Conservation (phyloP, 2,797 vertebrate genomes). For the Neostethus bicornis region DNA sequence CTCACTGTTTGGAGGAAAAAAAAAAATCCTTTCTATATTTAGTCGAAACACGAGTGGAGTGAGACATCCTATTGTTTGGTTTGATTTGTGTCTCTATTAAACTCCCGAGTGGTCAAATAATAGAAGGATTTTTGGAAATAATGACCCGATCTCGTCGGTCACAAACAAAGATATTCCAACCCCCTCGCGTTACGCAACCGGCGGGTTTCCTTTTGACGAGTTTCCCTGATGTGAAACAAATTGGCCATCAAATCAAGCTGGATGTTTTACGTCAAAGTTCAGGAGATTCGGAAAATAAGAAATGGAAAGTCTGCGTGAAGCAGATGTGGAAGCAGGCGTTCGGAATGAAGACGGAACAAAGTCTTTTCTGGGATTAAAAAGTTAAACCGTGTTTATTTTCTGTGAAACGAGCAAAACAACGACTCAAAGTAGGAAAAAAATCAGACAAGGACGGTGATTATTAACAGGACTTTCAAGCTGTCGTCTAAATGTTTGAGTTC, state of each 20-base stretch:
- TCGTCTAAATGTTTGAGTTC: no score
- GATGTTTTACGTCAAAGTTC: conserved; percentile 9
- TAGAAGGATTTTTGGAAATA: conserved; percentile 44
- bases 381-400: no score
- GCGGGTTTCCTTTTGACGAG: conserved; percentile 33
- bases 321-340: no score
- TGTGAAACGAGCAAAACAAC: no score
- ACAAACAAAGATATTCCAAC: conserved; percentile 30
- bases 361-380: no score
- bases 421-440: no score
- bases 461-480: no score
- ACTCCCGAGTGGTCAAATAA: conserved; percentile 41
- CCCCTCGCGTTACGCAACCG: conserved; percentile 37
- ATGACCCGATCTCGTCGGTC: conserved; percentile 39
- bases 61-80: conserved; percentile 27
- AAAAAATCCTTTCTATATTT: conserved; percentile 13
- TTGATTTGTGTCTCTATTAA: conserved; percentile 36
- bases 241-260: conserved; percentile 17
- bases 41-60: conserved; percentile 12
- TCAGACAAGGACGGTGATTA: no score
- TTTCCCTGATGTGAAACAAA: conserved; percentile 30
- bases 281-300: background rate
- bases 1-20: background rate
- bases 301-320: no score
- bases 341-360: no score